These are phyloP conservation scores for Leuctra nigra DNA, from an alignment of 2,888 invertebrate genomes.

Conservation along the genomic window DNA sequence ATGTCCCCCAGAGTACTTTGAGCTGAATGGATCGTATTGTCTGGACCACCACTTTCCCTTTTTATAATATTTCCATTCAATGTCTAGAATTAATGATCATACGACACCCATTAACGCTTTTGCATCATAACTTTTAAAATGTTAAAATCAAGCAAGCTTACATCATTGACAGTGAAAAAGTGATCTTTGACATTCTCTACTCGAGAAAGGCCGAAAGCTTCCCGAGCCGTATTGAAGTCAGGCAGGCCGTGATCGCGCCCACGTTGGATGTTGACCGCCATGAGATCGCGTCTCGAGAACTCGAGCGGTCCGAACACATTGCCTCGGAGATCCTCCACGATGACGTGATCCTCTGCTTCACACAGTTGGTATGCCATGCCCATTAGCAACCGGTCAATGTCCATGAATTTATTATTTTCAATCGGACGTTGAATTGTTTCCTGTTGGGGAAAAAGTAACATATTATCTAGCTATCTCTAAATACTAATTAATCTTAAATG, in stretches of 20 bases:
- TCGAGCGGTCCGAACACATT: slow-evolving; percentile 51
- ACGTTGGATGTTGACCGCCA: slow-evolving; percentile 52
- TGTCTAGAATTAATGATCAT: no score
- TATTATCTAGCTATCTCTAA: no score
- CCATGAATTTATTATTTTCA: slow-evolving; percentile 33
- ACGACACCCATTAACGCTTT: no score
- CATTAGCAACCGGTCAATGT: slow-evolving; percentile 47
- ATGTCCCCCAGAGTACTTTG: no score
- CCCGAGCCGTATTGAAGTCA: slow-evolving; percentile 52
- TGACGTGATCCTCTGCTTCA: slow-evolving; percentile 48
- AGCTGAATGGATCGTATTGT: no score
- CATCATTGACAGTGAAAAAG: no score
- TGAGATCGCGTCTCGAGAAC: slow-evolving; percentile 50
- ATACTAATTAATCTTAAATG: no score
- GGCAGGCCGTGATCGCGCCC: slow-evolving; percentile 51
- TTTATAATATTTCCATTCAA: no score
- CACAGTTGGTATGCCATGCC: slow-evolving; percentile 49
- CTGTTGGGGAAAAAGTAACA: slow-evolving; percentile 9
- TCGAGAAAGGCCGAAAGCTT: slow-evolving; percentile 42
- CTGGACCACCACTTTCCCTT: no score
- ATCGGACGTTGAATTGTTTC: slow-evolving; percentile 16
- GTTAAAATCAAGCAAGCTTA: no score
- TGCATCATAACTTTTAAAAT: no score
- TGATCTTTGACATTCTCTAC: background rate
- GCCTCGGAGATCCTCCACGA: slow-evolving; percentile 51